phyloP scores from a whole-genome alignment of 92 coral and sea anemone genomes.

The Epizoanthus ramosus region DNA sequence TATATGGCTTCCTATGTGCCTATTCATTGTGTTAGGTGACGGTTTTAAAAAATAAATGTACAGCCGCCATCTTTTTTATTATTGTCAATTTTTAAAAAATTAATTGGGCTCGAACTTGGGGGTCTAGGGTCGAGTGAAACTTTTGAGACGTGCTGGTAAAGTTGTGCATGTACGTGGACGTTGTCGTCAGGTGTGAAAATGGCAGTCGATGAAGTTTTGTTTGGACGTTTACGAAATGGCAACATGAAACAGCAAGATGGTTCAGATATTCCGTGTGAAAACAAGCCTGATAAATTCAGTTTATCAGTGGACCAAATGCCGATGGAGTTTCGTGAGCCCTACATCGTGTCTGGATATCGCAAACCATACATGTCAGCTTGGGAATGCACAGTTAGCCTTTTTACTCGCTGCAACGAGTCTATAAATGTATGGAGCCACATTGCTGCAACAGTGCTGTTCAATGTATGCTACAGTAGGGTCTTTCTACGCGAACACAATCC shows the following conservation, averaged over 20 bases:
- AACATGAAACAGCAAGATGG: conserved; percentile 14
- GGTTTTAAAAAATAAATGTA: no score
- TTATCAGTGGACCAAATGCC: conserved; percentile 60
- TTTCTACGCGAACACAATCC: conserved; percentile 58
- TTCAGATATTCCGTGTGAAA: not conserved
- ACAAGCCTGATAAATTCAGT: not conserved
- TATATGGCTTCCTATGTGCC: no score
- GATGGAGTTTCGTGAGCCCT: conserved; percentile 73
- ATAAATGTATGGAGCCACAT: conserved; percentile 94
- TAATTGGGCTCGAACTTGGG: no score
- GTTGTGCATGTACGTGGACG: no score
- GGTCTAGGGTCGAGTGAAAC: no score
- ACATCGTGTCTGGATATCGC: conserved; percentile 84
- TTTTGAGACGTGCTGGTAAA: no score
- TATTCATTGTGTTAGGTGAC: no score
- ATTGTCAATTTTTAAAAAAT: no score
- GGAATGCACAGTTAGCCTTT: conserved; percentile 73
- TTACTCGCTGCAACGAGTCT: conserved; percentile 80
- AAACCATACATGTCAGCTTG: conserved; percentile 70
- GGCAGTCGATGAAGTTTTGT: no score
- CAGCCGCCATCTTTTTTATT: no score
- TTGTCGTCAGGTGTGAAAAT: no score
- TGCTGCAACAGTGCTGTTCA: conserved; percentile 69
- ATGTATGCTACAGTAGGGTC: conserved; percentile 61
- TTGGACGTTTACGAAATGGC: no score